Conservation (phyloP, 2,888 invertebrate genomes). For the Apamea monoglypha region DNA sequence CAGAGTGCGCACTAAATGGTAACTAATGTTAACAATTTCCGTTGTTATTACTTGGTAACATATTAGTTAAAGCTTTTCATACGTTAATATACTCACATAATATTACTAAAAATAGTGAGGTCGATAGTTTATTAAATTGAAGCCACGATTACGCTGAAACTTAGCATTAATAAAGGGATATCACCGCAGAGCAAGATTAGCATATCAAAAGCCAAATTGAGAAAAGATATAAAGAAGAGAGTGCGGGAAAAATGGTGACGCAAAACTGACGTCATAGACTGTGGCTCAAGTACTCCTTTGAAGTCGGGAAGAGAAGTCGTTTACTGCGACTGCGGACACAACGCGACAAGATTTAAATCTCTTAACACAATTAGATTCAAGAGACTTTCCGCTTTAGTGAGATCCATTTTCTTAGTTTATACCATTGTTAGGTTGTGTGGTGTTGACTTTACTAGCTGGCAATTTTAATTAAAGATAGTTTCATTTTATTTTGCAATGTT, state of each 20-base stretch:
- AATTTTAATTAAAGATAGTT: neutral
- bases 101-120: neutral
- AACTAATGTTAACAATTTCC: neutral
- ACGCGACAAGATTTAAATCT: conserved; percentile 17
- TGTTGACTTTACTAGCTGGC: neutral
- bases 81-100: neutral
- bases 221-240: no score
- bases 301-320: conserved; percentile 1
- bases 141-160: neutral
- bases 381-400: neutral
- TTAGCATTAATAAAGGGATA: conserved; percentile 15
- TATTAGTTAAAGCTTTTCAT: neutral
- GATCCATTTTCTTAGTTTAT: conserved; percentile 1
- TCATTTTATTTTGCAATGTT: neutral
- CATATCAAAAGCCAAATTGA: conserved; percentile 63
- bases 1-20: neutral
- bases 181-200: conserved; percentile 44
- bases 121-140: neutral
- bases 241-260: conserved; percentile 31
- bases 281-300: conserved; percentile 11
- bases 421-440: neutral
- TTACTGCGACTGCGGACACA: conserved; percentile 1
- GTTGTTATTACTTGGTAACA: neutral
- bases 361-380: conserved; percentile 27
- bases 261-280: conserved; percentile 35